Base-by-base conservation (phyloP, 2,797 vertebrate genomes). In the Molothrus ater region DNA sequence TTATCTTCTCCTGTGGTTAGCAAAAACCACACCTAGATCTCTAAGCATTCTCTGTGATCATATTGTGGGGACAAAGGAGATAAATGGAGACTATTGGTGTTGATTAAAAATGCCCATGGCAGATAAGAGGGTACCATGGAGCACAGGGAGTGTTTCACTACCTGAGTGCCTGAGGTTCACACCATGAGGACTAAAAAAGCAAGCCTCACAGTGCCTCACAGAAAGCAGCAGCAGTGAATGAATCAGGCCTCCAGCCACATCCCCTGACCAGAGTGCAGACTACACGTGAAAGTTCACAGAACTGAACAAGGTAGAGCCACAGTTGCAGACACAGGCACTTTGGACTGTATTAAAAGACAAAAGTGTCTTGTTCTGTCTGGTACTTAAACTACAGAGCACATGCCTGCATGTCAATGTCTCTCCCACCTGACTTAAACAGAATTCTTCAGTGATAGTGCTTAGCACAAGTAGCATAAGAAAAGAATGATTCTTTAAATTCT, bases 381-480 rank as follows among this genome's bases (percentile, higher is more conserved):
- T 54, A 17, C 53, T 90, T n/a, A 63, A 59, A 85, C 18, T 47
- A 56, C 51, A 53, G 43, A 66, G 32, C 16, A 64, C 48, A 38
- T 2, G 13, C 17, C 47, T 72, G 16, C 17, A 17, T 16, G 17
- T 34, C 53, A 92, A 8, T 29, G 17, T 36, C 36, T 60, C 40
- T 86, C 20, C 10, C 26, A 68, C 13, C 18, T 38, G 34, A 72
- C 31, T 47, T 42, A 68, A 69, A 74, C 16, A 78, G 60, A 85
- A 84, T 53, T 75, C 18, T 26, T 84, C 5, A 0, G 11, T 1
- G 0, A 24, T 8, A 56, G 11, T 0, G 0, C 20, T 43, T 54
- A 74, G 53, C 15, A 64, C 13, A 71, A 53, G 25, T 13, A 56
- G 14, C 14, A 42, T 57, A 47, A 65, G 66, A 86, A 89, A 6